Evolutionary conservation across 2,797 vertebrate genomes (phyloP), one percentile per base, ranked within the genome.

Genomic region (Thalassophryne amazonica): DNA sequence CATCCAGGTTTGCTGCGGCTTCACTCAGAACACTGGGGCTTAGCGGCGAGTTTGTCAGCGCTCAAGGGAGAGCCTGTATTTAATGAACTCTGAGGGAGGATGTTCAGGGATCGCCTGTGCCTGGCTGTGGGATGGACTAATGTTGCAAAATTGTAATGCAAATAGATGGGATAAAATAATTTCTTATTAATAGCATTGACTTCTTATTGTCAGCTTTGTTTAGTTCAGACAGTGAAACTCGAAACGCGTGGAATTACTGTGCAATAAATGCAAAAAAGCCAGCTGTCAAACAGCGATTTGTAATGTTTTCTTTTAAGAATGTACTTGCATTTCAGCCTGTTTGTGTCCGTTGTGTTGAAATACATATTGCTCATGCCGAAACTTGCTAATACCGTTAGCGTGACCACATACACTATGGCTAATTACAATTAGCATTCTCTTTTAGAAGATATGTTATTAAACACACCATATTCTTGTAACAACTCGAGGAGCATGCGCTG

Each of bases 191-290:
- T 21, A 30, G n/a, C 23, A 28, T 28, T 21, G 49, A 11, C 23
- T 47, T 33, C 37, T 11, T 52, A 39, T 36, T 45, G 23, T 37
- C 46, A 27, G 13, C 6, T 37, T 46, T 31, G 11, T 53, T 8
- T 9, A 3, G 20, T 39, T 28, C 13, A 24, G 37, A 41, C 24
- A 11, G 33, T 11, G 9, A 21, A 27, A 22, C 29, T 32, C 22
- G 55, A 66, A 49, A 23, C 54, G 75, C 22, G 18, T 0, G 0
- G 16, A 64, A 0, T 39, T 69, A 48, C 24, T 61, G 35, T 69
- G 33, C 60, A 79, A 71, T 81, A 84, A 79, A 82, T 47, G 16
- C 65, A 39, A 58, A 39, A 58, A 51, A 45, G 38, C 37, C 43
- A 58, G 24, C 3, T n/a, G 29, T 70, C 10, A 50, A 39, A 73